These are phyloP conservation scores for Mormyrus lacerda DNA, from an alignment of 2,113 vertebrate species.

Conservation along the genomic window DNA sequence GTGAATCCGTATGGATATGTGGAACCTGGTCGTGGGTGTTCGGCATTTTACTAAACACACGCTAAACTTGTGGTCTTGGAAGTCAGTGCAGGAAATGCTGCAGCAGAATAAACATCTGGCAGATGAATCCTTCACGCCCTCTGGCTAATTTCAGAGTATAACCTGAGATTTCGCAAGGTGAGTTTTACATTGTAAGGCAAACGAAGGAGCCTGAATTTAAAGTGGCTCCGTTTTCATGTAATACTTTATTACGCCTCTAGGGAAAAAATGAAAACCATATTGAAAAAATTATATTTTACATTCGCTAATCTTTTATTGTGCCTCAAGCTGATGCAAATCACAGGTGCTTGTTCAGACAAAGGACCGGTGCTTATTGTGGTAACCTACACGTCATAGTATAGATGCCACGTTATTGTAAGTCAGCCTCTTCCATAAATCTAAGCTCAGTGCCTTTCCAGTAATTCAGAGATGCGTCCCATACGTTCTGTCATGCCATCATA, in stretches of 20 bases:
- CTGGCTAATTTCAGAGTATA: not conserved
- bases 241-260: slow-evolving; percentile 12
- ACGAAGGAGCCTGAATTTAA: not conserved
- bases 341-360: not conserved
- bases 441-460: not conserved
- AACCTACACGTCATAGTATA: not conserved
- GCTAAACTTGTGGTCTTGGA: not conserved
- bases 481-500: not conserved
- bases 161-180: slow-evolving; percentile 1
- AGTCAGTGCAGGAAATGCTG: not conserved
- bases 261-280: slow-evolving; percentile 14
- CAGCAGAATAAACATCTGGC: not conserved
- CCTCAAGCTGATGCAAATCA: not conserved
- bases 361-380: not conserved
- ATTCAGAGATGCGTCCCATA: not conserved
- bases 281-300: slow-evolving; percentile 13
- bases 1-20: slow-evolving; percentile 38
- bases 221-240: not conserved
- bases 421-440: not conserved
- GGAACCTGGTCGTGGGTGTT: not conserved
- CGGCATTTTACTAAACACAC: not conserved
- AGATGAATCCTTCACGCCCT: not conserved
- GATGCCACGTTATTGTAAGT: not conserved
- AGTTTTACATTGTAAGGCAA: not conserved
- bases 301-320: slow-evolving; percentile 13